phyloP scores from a whole-genome alignment of 2,797 vertebrate genomes.

The Chromis chromis region DNA sequence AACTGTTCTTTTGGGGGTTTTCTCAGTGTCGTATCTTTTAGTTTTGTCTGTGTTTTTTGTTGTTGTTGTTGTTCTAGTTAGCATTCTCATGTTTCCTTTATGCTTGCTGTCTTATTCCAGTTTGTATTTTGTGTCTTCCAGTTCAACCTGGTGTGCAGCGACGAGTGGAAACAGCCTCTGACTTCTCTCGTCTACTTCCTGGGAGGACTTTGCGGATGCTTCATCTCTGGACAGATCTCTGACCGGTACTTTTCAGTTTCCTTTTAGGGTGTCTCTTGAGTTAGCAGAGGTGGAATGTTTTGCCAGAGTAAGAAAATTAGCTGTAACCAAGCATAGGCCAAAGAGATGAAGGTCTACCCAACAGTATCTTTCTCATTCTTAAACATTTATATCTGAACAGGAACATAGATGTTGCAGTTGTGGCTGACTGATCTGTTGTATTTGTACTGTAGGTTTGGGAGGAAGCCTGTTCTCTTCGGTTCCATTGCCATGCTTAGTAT shows the following conservation, averaged over 20 bases:
- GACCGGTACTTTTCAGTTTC: slow-evolving; percentile 58
- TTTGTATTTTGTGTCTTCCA: slow-evolving; percentile 30
- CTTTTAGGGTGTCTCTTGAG: background rate
- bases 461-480: slow-evolving; percentile 67
- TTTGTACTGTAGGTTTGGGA: slow-evolving; percentile 61
- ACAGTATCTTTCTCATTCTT: too few species aligned
- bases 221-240: slow-evolving; percentile 66
- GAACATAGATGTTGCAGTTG: background rate
- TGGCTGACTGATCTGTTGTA: background rate
- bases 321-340: background rate
- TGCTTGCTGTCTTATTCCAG: background rate
- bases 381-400: too few species aligned
- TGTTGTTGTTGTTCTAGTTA: background rate
- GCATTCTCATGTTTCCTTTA: background rate
- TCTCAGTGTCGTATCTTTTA: background rate
- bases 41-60: too few species aligned
- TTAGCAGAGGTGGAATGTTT: background rate
- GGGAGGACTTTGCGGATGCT: slow-evolving; percentile 61
- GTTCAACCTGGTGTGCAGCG: slow-evolving; percentile 70
- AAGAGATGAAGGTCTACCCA: too few species aligned
- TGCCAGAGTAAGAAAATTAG: too few species aligned
- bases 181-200: slow-evolving; percentile 63
- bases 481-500: slow-evolving; percentile 21
- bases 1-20: background rate
- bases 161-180: slow-evolving; percentile 72